Evolutionary conservation across 2,797 vertebrate genomes (phyloP).

Genomic region (Brachymystax lenok): DNA sequence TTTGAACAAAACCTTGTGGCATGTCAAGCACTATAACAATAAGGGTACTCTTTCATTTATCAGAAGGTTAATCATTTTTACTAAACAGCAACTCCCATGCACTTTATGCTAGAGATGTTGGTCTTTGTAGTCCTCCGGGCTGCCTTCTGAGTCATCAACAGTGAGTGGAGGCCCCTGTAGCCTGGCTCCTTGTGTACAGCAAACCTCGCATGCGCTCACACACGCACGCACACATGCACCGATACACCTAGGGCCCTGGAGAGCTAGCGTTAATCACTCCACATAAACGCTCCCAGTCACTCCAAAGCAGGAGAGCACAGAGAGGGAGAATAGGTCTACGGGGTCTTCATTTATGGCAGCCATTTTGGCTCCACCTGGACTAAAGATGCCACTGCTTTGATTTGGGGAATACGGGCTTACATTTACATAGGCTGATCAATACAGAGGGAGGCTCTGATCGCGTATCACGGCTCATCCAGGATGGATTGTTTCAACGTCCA

Average conservation of each 20-base stretch:
- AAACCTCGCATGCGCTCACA: neutral
- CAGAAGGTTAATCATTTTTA: constrained; percentile 43
- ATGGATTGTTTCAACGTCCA: constrained; percentile 40
- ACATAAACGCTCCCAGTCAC: constrained; percentile 68
- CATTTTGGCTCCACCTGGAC: constrained; percentile 51
- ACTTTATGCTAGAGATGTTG: constrained; percentile 37
- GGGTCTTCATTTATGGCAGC: constrained; percentile 62
- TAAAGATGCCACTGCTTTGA: constrained; percentile 28
- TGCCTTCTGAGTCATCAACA: constrained; percentile 63
- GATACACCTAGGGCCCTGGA: constrained; percentile 56
- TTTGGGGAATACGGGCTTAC: constrained; percentile 30
- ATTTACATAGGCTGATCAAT: constrained; percentile 60
- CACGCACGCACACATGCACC: constrained; percentile 3
- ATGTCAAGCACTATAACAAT: constrained; percentile 4
- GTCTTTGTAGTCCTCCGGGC: constrained; percentile 56
- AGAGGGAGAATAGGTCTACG: constrained; percentile 61
- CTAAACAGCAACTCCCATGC: neutral
- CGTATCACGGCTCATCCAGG: constrained; percentile 32
- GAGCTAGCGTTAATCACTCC: constrained; percentile 71
- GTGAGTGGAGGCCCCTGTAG: constrained; percentile 46
- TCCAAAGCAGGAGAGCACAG: constrained; percentile 37
- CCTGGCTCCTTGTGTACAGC: constrained; percentile 51
- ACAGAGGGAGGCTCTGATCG: constrained; percentile 52
- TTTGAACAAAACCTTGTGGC: neutral
- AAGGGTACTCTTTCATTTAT: constrained; percentile 48